Evolutionary conservation across 1,140 invertebrate genomes (phyloP), one percentile per base, ranked within the genome.

Genomic region (Amyelois transitella): DNA sequence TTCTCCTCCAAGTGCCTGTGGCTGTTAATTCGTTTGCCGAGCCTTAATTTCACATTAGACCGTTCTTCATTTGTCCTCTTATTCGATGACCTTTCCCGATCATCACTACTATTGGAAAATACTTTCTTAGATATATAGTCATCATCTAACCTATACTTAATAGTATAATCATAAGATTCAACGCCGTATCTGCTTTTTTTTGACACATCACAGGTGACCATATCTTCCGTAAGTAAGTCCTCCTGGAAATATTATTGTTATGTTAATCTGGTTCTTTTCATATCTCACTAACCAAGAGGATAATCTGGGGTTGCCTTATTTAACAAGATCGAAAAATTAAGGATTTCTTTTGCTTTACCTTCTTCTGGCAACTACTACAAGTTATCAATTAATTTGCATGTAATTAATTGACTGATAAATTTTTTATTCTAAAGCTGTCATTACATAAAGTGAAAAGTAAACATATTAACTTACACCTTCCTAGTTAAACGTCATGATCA

Each of bases 11-110:
- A 76, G 12, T 81, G 76, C 6, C 89, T 83, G 60, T 89, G 81
- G 49, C 75, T 88, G 63, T 84, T 89, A 28, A 85, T 75, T 61
- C 88, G 85, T 62, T 89, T 91, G 1, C 90, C 89, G 43, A 92
- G 83, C 69, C 90, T 89, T 58, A 92, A 78, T 67, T 91, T 91
- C 3, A 88, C 72, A 82, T 93, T 92, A 48, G 77, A 77, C 66
- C 91, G 89, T 45, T 93, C 92, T 48, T 78, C 72, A 64, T 89
- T 83, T 51, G 88, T 92, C 66, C 92, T 84, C 83, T 93, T 93
- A 66, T 86, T 87, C 32, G 73, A 77, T 51, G 66, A 51, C 6
- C 64, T 55, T 10, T 80, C 70, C 55, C 52, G 66, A 48, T 64
- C 67, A 19, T 69, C 55, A 32, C 66, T 64, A 59, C 64, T 72